Evolutionary conservation across 2,113 vertebrate species (phyloP), one percentile per base, ranked within the genome.

Genomic region (Laterallus jamaicensis): DNA sequence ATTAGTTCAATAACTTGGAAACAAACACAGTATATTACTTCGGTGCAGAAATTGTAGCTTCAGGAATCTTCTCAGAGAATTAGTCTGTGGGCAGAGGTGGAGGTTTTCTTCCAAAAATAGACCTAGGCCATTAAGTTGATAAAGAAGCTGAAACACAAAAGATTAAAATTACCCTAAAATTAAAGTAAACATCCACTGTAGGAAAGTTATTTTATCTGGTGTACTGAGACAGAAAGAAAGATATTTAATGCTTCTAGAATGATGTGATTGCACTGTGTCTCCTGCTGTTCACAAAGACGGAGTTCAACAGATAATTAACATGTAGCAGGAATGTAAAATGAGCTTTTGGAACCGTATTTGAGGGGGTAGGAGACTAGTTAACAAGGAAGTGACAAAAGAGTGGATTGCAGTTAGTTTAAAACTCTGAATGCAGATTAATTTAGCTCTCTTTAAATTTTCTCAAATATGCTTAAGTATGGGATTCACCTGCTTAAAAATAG

Each of bases 291-390:
- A 73, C 42, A 55, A 91, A 81, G 50, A 44, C 11, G 70, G 59
- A 83, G 26, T 95, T 95, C 58, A 90, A 29, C 50, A 82, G 55
- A 54, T 90, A 95, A 88, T 91, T 92, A 42, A 42, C 24, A 50
- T 31, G 59, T 66, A 86, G 29, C 20, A 82, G 62, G 25, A 80
- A 75, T 71, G 18, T 21, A 24, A 95, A 95, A 92, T 74, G 59
- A 94, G 31, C 17, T 88, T 95, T 82, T 78, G 47, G 60, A 82
- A 9, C 28, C 17, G 2, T 78, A 29, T 84, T 86, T 91, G 21
- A 25, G 15, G 5, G 8, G 2, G 8, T 52, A 58, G 50, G 39
- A 79, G 29, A 47, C 47, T 82, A 60, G 5, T 84, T 95, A 60
- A 76, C 6, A 32, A 35, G 49, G 14, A 54, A 93, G 24, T 82